Evolutionary conservation across 2,797 vertebrate genomes (phyloP).

Genomic region (Sebastes baramenuke): DNA sequence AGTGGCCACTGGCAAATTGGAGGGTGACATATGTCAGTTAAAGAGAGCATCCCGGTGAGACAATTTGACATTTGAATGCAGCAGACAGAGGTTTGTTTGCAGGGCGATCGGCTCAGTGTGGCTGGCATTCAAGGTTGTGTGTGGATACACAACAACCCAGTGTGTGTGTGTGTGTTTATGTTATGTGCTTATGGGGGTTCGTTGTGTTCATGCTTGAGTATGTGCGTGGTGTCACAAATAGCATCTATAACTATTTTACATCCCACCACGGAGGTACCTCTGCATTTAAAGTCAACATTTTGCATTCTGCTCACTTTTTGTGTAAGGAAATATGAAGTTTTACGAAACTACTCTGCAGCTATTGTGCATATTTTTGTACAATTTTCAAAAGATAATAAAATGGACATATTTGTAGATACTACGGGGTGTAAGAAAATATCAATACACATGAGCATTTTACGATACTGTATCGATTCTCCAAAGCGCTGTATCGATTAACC

Average conservation of each 20-base stretch:
- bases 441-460: too few species aligned
- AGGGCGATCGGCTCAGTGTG: conserved; percentile 34
- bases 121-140: conserved; percentile 40
- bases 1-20: conserved; percentile 60
- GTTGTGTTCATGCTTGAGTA: neutral
- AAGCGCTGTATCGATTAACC: too few species aligned
- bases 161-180: neutral
- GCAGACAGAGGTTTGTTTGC: conserved; percentile 41
- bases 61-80: conserved; percentile 66
- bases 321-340: neutral
- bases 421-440: too few species aligned
- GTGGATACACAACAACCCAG: neutral
- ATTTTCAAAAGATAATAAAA: neutral
- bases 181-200: neutral
- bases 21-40: conserved; percentile 70
- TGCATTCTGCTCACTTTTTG: neutral
- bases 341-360: neutral
- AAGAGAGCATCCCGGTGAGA: conserved; percentile 55
- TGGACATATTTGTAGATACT: neutral
- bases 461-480: too few species aligned
- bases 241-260: neutral
- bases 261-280: neutral
- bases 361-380: neutral
- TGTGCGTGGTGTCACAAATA: neutral
- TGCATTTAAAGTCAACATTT: neutral